phyloP scores from a whole-genome alignment of 1,140 invertebrate species.

The Argopecten irradians region DNA sequence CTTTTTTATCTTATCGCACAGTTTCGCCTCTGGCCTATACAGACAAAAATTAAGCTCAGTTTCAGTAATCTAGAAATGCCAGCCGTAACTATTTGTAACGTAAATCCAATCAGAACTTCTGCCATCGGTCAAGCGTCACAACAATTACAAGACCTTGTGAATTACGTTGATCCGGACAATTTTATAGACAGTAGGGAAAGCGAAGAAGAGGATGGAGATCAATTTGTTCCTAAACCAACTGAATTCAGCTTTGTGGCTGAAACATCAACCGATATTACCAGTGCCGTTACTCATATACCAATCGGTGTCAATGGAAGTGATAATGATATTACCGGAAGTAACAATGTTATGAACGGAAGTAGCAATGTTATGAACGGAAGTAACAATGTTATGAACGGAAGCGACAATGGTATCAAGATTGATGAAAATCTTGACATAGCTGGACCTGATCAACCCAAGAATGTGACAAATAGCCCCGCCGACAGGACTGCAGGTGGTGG shows the following conservation, averaged over 20 bases:
- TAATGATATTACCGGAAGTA: background rate
- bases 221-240: background rate
- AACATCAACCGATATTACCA: background rate
- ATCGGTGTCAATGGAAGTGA: background rate
- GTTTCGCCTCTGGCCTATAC: slow-evolving; percentile 40
- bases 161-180: slow-evolving; percentile 8
- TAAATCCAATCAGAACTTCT: slow-evolving; percentile 51
- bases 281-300: background rate
- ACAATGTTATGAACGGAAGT: too few relatives aligned
- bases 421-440: background rate
- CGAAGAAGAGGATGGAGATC: background rate
- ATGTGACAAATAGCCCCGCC: background rate
- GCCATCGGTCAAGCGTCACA: background rate
- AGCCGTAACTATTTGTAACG: slow-evolving; percentile 61
- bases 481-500: background rate
- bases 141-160: slow-evolving; percentile 36
- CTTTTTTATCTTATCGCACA: slow-evolving; percentile 44
- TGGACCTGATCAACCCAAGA: background rate
- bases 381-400: background rate
- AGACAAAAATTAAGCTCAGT: slow-evolving; percentile 46
- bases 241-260: background rate
- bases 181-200: background rate
- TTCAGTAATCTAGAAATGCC: slow-evolving; percentile 57
- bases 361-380: background rate
- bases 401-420: too few relatives aligned